Conservation (phyloP, 2,888 invertebrate genomes). For the Phrixothrix hirtus region DNA sequence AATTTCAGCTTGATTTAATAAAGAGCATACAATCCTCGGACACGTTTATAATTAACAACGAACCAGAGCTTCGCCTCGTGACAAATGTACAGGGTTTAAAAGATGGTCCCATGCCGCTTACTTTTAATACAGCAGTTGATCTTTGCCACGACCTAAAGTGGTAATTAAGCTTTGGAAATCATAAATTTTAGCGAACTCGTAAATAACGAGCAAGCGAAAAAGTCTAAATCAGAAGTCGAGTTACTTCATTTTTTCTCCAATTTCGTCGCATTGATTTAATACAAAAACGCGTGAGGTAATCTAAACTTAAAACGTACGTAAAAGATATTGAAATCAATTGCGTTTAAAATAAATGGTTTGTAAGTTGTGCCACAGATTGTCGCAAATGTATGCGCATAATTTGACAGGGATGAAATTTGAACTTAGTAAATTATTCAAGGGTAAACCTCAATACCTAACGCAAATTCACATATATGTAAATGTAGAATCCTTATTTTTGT, state of each 20-base stretch:
- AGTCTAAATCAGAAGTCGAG: too few relatives aligned
- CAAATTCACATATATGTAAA: conserved; percentile 26
- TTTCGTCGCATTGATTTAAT: too few relatives aligned
- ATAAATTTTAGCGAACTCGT: conserved; percentile 2
- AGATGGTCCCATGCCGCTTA: conserved; percentile 1
- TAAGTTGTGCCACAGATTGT: conserved; percentile 30
- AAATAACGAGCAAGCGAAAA: too few relatives aligned
- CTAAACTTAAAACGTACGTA: too few relatives aligned
- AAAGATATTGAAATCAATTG: conserved; percentile 31
- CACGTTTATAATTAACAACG: conserved; percentile 13
- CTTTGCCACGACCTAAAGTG: conserved; percentile 4
- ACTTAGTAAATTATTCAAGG: conserved; percentile 33
- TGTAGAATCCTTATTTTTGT: too few relatives aligned
- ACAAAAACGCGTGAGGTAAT: too few relatives aligned
- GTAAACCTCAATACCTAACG: conserved; percentile 26
- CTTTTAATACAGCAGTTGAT: conserved; percentile 6
- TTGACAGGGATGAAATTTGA: conserved; percentile 25
- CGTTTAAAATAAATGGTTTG: conserved; percentile 28
- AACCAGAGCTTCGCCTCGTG: too few relatives aligned
- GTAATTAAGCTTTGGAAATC: conserved; percentile 7
- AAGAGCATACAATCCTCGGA: conserved; percentile 15
- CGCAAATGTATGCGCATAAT: conserved; percentile 33
- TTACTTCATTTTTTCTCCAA: neutral
- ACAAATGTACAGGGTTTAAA: conserved; percentile 7
- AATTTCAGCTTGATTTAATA: conserved; percentile 17